Base-by-base conservation (phyloP, 2,888 invertebrate species). In the Drosophila macrospina region DNA sequence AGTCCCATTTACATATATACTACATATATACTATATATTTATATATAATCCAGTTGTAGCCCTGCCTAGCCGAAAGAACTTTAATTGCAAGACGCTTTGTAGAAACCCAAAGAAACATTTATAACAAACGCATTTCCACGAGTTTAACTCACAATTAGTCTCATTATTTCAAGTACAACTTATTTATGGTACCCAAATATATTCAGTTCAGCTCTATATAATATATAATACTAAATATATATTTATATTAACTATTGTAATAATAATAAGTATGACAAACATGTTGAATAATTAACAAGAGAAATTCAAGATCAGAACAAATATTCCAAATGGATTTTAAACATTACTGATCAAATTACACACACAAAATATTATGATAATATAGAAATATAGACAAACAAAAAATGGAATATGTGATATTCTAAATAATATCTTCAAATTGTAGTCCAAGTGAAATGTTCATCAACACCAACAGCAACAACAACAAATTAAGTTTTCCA, bases 401-500 rank as follows among this genome's bases (percentile, higher is more conserved):
- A 74, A 76, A 76, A 48, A 72, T 70, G 78, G 77, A 82, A 80
- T 81, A 80, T 89, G 90, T 89, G 88, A 89, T 89, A 89, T 89
- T 89, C 86, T 82, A 77, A 63, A 77, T 76, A 87, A 87, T 89
- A 88, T 88, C 89, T 87, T 85, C 81, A 54, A 86, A 75, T 54
- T 73, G 44, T 80, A 84, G 60, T 67, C 63, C 80, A 81, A 85
- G 78, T 45, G 7, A 68, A 67, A 41, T 1, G 34, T 47, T 41
- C 63, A 56, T 51, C 44, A 48, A n/a, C n/a, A n/a, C n/a, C n/a
- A n/a, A n/a, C n/a, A n/a, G n/a, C n/a, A n/a, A n/a, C n/a, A n/a
- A n/a, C n/a, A n/a, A 54, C 37, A 45, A 47, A 63, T 47, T 42
- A 48, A 63, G 57, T 62, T 77, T 37, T 42, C 8, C 47, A 45